These are phyloP conservation scores for Hylyphantes graminicola DNA, from an alignment of 1,140 invertebrate genomes.

Conservation along the genomic window DNA sequence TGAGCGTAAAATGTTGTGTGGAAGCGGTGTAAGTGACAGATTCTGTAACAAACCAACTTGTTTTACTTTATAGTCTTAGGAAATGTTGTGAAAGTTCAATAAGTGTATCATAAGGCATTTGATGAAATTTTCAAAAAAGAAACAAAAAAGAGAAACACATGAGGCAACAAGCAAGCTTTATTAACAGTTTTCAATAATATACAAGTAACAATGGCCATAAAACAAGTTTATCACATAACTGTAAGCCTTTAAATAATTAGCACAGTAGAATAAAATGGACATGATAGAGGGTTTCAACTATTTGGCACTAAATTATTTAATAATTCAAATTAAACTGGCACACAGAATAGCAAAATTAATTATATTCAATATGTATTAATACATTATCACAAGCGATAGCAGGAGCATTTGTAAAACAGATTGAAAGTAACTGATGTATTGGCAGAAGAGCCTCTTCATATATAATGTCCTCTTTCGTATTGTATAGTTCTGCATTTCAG, in stretches of 20 bases:
- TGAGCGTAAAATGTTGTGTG: too few relatives aligned
- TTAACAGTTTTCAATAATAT: constrained; percentile 59
- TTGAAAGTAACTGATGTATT: constrained; percentile 29
- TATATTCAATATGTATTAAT: constrained; percentile 1
- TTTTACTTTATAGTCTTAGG: too few relatives aligned
- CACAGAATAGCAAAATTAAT: constrained; percentile 46
- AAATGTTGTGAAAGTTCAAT: too few relatives aligned
- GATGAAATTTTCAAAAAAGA: too few relatives aligned
- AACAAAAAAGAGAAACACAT: too few relatives aligned
- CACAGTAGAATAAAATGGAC: constrained; percentile 59
- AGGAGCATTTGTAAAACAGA: constrained; percentile 38
- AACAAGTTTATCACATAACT: constrained; percentile 59
- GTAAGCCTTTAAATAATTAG: constrained; percentile 53
- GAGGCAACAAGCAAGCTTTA: constrained; percentile 61
- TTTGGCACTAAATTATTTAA: constrained; percentile 59
- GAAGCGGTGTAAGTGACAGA: too few relatives aligned
- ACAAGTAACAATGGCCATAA: constrained; percentile 59
- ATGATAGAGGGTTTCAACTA: constrained; percentile 42
- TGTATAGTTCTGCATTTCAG: constrained; percentile 5
- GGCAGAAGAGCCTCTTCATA: not conserved
- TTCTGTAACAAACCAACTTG: too few relatives aligned
- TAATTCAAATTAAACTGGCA: constrained; percentile 50
- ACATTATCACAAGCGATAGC: constrained; percentile 55
- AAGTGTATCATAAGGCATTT: too few relatives aligned
- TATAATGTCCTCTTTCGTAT: constrained; percentile 9